Percentiles rank a stretch among this genome's conserved stretches.
phyloP scores from a whole-genome alignment of 2,113 vertebrate species.

The Otolemur garnettii region DNA sequence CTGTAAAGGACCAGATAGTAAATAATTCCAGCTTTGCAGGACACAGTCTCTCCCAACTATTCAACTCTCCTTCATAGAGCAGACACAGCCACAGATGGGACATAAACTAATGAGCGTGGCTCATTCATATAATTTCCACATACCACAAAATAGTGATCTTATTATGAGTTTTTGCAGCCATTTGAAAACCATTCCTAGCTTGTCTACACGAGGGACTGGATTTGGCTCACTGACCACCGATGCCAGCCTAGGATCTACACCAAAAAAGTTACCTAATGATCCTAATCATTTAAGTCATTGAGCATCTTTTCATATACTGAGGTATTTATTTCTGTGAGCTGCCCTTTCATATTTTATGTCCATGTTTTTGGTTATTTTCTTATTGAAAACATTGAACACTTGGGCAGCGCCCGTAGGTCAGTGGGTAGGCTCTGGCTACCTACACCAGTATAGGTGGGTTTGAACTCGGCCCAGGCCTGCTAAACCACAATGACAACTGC shows the following conservation, averaged over 20 bases:
- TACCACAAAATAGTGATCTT: neutral
- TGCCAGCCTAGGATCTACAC: neutral
- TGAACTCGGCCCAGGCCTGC: no score
- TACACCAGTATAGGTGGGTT: no score
- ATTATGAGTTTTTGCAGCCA: neutral
- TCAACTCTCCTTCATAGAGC: neutral
- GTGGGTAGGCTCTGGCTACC: no score
- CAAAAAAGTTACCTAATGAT: neutral
- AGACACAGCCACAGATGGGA: neutral
- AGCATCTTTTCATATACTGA: neutral
- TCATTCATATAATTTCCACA: neutral
- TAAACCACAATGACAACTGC: no score
- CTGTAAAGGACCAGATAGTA: neutral
- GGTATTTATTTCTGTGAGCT: neutral
- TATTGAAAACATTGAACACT: neutral
- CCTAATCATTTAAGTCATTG: neutral
- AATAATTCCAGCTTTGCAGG: neutral
- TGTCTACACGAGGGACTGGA: neutral
- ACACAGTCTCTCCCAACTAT: neutral
- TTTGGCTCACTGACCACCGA: neutral
- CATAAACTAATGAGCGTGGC: neutral
- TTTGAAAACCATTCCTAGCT: neutral
- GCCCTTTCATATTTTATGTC: neutral
- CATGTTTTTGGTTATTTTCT: neutral
- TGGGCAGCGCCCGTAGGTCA: no score